phyloP scores from a whole-genome alignment of 2,888 invertebrate species.

The Andrena flavipes region DNA sequence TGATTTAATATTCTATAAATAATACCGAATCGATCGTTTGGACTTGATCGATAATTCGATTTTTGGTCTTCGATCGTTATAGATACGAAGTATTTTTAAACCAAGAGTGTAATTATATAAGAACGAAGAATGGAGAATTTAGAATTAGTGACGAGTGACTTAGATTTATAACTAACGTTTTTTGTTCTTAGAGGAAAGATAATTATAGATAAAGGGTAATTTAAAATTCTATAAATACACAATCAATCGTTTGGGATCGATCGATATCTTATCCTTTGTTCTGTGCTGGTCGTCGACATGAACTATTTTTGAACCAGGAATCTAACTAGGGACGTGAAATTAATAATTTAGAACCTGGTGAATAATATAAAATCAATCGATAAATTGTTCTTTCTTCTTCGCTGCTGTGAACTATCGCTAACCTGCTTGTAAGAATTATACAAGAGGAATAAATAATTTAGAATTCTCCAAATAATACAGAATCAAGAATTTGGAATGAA shows the following conservation, averaged over 20 bases:
- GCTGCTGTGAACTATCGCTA: not conserved
- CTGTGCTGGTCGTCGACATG: not conserved
- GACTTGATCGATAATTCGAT: not conserved
- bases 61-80: not conserved
- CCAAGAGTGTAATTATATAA: not conserved
- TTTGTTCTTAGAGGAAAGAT: no score
- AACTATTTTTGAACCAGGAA: not conserved
- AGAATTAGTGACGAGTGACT: not conserved
- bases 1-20: no score
- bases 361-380: not conserved
- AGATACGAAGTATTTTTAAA: not conserved
- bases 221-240: no score
- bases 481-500: no score
- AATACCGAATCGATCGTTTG: not conserved
- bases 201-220: no score
- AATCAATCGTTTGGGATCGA: not conserved
- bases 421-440: no score
- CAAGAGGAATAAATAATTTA: no score
- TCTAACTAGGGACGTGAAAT: not conserved
- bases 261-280: not conserved
- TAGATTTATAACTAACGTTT: no score
- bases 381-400: not conserved
- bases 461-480: no score
- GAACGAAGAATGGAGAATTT: no score
- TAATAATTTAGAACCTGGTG: not conserved